Evolutionary conservation across 2,113 vertebrate genomes (phyloP).

Genomic region (Halcyon malimbica): DNA sequence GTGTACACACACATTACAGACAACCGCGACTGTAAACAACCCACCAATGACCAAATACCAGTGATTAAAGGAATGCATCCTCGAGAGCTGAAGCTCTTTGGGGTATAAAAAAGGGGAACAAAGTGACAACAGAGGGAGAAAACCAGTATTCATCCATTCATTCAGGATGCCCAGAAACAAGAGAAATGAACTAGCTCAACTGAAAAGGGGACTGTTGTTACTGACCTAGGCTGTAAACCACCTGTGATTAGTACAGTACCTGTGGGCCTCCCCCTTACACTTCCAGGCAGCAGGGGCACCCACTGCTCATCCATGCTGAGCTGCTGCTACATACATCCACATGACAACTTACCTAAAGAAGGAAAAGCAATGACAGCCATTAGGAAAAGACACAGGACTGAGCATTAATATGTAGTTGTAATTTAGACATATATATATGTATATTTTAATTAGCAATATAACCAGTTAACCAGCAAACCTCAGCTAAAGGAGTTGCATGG

Average conservation of each 20-base stretch:
- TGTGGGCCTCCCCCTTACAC: rapidly evolving
- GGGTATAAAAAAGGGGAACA: not conserved
- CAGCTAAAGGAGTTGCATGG: not conserved
- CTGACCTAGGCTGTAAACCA: rapidly evolving
- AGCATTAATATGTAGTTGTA: not conserved
- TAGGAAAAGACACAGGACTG: not conserved
- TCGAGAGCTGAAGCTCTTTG: not conserved
- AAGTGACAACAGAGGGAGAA: not conserved
- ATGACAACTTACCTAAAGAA: rapidly evolving
- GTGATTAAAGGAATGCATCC: not conserved
- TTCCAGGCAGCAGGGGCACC: not conserved
- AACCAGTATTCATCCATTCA: not conserved
- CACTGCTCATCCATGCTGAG: rapidly evolving
- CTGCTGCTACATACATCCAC: not conserved
- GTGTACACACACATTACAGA: no score
- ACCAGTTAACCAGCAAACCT: not conserved
- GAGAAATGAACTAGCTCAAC: not conserved
- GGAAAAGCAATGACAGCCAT: not conserved
- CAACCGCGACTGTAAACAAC: not conserved
- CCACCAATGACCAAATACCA: not conserved
- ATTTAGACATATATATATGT: not conserved
- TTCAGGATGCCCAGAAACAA: not conserved
- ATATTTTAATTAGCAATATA: not conserved
- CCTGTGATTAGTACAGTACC: not conserved
- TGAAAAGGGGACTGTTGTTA: not conserved